Evolutionary conservation across 2,797 vertebrate genomes (phyloP).

Genomic region (Graptemys geographica): DNA sequence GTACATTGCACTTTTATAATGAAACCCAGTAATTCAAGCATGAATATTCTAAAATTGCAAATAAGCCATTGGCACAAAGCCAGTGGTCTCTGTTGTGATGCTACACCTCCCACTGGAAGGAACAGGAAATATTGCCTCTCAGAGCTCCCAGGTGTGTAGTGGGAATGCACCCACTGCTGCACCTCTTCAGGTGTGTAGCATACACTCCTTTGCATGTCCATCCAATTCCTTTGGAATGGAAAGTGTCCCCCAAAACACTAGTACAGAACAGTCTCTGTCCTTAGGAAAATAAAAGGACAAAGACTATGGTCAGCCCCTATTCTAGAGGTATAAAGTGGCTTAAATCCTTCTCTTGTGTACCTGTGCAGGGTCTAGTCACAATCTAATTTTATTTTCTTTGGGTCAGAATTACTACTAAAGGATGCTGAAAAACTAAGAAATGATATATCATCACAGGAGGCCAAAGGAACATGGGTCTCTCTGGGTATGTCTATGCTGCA

Average conservation of each 20-base stretch:
- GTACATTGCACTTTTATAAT: background rate
- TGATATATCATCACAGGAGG: background rate
- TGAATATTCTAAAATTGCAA: background rate
- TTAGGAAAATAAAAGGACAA: background rate
- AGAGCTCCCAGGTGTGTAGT: background rate
- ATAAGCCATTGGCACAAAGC: background rate
- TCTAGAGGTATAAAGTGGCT: background rate
- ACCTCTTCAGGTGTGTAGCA: background rate
- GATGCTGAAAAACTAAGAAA: background rate
- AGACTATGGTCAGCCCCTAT: background rate
- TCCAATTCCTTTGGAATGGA: too few relatives aligned
- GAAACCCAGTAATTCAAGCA: background rate
- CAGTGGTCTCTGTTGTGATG: background rate
- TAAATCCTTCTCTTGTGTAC: background rate
- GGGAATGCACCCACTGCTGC: background rate
- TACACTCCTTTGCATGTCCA: background rate
- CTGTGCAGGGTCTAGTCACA: background rate
- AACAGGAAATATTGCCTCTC: background rate
- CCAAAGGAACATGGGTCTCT: background rate
- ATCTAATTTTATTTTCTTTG: too few relatives aligned
- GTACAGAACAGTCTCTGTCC: background rate
- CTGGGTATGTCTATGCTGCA: background rate
- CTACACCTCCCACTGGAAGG: background rate
- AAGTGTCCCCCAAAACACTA: too few relatives aligned
- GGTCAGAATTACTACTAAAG: background rate